Evolutionary conservation across 2,888 invertebrate species (phyloP).

Genomic region (Adelognathus sp.): DNA sequence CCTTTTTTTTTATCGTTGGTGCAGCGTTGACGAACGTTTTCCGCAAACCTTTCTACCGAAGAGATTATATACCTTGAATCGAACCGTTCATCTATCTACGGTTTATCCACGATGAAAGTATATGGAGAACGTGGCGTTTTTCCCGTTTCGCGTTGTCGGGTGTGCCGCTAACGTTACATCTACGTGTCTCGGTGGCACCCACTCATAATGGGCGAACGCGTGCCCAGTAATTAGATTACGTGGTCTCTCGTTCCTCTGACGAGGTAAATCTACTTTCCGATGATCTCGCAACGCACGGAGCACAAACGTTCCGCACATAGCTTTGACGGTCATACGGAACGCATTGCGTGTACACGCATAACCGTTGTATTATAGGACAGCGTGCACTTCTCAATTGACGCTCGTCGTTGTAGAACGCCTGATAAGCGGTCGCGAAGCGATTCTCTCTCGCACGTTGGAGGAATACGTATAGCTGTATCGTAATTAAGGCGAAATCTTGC

Average conservation of each 20-base stretch:
- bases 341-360: conserved; percentile 14
- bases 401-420: neutral
- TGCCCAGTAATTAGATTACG: conserved; percentile 58
- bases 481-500: too few relatives aligned
- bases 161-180: conserved; percentile 25
- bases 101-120: neutral
- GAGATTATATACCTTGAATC: neutral
- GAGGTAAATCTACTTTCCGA: conserved; percentile 56
- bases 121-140: neutral
- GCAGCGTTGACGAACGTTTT: neutral
- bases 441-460: neutral
- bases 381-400: conserved; percentile 8
- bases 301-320: neutral
- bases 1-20: neutral
- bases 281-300: conserved; percentile 49
- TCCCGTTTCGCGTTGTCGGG: conserved; percentile 11
- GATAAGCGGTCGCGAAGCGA: conserved; percentile 18
- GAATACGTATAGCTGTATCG: neutral
- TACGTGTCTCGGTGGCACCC: neutral
- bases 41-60: neutral
- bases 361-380: neutral
- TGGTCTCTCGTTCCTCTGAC: conserved; percentile 37
- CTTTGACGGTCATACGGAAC: conserved; percentile 37
- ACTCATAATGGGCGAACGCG: conserved; percentile 49
- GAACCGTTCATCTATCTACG: neutral